A percentile compares a stretch with the other conserved stretches of the same genome.
These are phyloP conservation scores for Stigmatopora argus DNA, from an alignment of 2,113 vertebrate species.

Conservation along the genomic window DNA sequence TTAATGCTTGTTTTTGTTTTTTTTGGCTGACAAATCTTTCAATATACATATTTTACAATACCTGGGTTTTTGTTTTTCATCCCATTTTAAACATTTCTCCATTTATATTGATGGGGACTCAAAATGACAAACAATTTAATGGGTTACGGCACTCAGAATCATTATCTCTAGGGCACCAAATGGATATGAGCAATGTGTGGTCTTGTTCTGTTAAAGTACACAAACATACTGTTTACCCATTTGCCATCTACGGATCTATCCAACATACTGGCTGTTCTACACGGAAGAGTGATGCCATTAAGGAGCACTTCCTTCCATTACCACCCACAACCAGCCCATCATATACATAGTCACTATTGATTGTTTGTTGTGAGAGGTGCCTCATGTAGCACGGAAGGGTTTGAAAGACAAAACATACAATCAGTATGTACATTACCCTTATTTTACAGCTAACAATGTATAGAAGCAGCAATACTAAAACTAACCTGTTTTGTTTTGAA, in stretches of 20 bases:
- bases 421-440: background rate
- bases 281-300: conserved; percentile 36
- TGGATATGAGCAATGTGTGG: conserved; percentile 9
- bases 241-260: conserved; percentile 9
- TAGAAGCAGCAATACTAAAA: too few species aligned
- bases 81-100: conserved; percentile 14
- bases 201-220: conserved; percentile 15
- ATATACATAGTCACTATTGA: conserved; percentile 43
- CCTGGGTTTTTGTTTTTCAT: background rate
- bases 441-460: too few species aligned
- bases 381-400: conserved; percentile 27
- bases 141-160: conserved; percentile 30
- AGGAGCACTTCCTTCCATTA: conserved; percentile 60
- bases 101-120: conserved; percentile 7
- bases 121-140: conserved; percentile 32
- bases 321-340: conserved; percentile 39
- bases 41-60: conserved; percentile 2
- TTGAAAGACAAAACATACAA: background rate
- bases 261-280: conserved; percentile 18
- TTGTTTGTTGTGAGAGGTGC: conserved; percentile 19
- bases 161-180: conserved; percentile 17
- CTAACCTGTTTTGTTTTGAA: too few species aligned
- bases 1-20: background rate
- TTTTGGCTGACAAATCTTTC: background rate
- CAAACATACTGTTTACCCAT: conserved; percentile 18